Conservation (phyloP, 53 echinoderm and acorn worm genomes). For the Astropecten irregularis region DNA sequence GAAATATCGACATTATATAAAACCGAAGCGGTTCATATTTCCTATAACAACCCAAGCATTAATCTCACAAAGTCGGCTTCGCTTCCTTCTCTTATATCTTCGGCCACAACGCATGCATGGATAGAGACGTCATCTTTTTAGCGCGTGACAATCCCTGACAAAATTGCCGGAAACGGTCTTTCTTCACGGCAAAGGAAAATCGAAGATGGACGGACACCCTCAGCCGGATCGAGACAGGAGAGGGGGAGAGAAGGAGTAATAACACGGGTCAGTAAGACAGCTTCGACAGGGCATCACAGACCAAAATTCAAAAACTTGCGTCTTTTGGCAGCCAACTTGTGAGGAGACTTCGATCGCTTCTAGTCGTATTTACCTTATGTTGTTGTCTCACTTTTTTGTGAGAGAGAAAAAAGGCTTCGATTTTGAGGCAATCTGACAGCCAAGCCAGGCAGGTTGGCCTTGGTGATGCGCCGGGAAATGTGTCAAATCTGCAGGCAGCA, state of each 20-base stretch:
- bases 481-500: constrained; percentile 1
- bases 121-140: constrained; percentile 39
- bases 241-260: not conserved
- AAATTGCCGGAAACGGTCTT: constrained; percentile 19
- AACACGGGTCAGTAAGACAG: not conserved
- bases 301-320: not conserved
- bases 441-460: not conserved
- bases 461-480: constrained; percentile 2
- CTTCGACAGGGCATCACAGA: not conserved
- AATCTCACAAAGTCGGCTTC: no score
- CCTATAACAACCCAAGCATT: no score
- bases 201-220: constrained; percentile 2
- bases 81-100: not conserved
- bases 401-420: no score
- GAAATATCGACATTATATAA: no score
- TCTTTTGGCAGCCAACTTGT: constrained; percentile 41
- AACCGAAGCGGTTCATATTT: no score
- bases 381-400: not conserved
- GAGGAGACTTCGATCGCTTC: constrained; percentile 29
- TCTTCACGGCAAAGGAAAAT: constrained; percentile 30
- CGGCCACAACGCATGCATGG: not conserved
- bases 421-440: not conserved
- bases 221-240: not conserved
- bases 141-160: constrained; percentile 32
- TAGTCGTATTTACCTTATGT: no score